Evolutionary conservation across 2,113 vertebrate species (phyloP).

Genomic region (Apodemus sylvaticus): DNA sequence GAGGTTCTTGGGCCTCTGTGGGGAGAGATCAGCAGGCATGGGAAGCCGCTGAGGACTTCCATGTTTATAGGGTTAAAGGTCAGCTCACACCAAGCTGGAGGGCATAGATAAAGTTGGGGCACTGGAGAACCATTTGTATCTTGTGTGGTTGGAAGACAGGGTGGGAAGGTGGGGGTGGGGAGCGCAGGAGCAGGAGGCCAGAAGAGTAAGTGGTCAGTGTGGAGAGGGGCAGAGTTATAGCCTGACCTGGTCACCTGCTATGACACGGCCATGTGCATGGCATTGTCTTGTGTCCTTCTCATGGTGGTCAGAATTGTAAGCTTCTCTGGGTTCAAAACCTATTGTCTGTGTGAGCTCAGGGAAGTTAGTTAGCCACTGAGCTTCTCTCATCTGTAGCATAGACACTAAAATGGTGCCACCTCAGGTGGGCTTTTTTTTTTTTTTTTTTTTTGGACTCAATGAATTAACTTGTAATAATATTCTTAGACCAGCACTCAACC

Average conservation of each 20-base stretch:
- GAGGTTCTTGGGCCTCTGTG: background rate
- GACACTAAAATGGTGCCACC: background rate
- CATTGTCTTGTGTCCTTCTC: rapidly evolving
- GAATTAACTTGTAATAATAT: background rate
- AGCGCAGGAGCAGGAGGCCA: background rate
- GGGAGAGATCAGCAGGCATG: background rate
- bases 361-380: background rate
- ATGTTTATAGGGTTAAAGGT: background rate
- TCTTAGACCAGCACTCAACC: background rate
- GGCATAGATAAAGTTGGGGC: background rate
- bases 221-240: background rate
- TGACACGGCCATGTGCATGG: rapidly evolving
- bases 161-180: background rate
- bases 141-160: background rate
- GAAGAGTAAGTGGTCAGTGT: background rate
- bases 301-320: background rate
- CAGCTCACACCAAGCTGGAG: no score
- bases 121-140: background rate
- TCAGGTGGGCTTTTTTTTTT: background rate
- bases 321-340: background rate
- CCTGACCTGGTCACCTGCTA: rapidly evolving
- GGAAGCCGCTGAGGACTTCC: background rate
- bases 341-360: background rate
- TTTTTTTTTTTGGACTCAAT: background rate
- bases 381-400: background rate